Base-by-base conservation (phyloP, 2,797 vertebrate species). In the Leptoclinus maculatus region DNA sequence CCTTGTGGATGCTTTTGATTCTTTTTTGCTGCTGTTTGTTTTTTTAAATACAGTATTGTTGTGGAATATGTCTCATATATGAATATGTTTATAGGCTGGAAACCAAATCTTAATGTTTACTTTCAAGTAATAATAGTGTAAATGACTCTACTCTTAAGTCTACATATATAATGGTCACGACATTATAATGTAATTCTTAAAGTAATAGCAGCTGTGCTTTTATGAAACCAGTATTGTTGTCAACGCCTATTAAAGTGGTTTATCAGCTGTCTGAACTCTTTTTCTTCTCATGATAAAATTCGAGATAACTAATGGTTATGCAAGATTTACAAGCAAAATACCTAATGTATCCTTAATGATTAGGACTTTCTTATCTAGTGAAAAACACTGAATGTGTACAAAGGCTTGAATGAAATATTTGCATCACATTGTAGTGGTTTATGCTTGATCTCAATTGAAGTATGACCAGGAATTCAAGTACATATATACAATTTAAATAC, bases 181-280 rank as follows among this genome's bases (percentile, higher is more conserved):
- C 2, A 53, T 68, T 38, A 39, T 36, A 38, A 51, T 65, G 32
- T n/a, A 1, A 60, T 57, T 59, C 7, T 38, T 32, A 36, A 66
- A 19, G 14, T 60, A 11, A 38, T 53, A 60, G 36, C 14, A 56
- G n/a, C 10, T 67, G n/a, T 74, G 27, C 38, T 71, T 81, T 81
- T 62, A 56, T 66, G 17, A 72, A 16, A 77, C 27, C 66, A 77
- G 73, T 75, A 66, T 84, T 86, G 47, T 66, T 53, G 39, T 56
- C 29, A 59, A 60, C 56, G 8, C 12, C 58, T 57, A 16, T 21
- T 34, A 13, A 86, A 86, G 14, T 14, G 17, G 5, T 75, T 53
- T 39, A 71, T 71, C 53, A 49, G 13, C 36, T 63, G 14, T 56
- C 0, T 43, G 36, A 63, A 38, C 10, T 38, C 6, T 49, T 45